Percentiles rank a stretch among this genome's conserved stretches.
phyloP scores from a whole-genome alignment of 2,797 vertebrate genomes.

The Xenentodon cancila region DNA sequence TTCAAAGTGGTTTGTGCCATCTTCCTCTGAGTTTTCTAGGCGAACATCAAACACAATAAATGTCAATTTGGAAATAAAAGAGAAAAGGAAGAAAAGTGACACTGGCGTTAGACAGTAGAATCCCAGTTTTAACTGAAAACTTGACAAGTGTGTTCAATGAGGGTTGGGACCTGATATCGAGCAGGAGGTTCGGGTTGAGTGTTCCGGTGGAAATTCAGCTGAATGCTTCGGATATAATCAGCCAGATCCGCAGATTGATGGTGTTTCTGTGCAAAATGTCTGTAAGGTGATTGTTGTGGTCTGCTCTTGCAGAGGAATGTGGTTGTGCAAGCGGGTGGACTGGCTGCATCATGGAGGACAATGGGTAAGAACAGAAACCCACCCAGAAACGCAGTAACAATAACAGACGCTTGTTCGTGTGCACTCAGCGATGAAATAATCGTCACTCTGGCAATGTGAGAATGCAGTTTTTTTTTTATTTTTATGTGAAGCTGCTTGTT shows the following conservation, averaged over 20 bases:
- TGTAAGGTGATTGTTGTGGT: neutral
- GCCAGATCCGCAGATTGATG: slow-evolving; percentile 1
- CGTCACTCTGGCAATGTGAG: neutral
- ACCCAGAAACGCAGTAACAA: slow-evolving; percentile 2
- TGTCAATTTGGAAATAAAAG: too few relatives aligned
- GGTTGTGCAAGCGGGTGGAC: slow-evolving; percentile 91
- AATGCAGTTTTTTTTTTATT: too few relatives aligned
- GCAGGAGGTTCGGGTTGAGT: slow-evolving; percentile 4
- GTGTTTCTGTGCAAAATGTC: slow-evolving; percentile 1
- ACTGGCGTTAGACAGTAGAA: too few relatives aligned
- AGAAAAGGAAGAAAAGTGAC: too few relatives aligned
- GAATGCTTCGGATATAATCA: slow-evolving; percentile 1
- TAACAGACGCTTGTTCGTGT: slow-evolving; percentile 9
- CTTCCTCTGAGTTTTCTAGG: too few relatives aligned
- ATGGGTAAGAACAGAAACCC: slow-evolving; percentile 84
- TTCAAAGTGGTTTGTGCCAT: too few relatives aligned
- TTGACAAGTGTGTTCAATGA: slow-evolving; percentile 7
- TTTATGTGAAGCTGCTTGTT: too few relatives aligned
- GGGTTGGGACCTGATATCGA: slow-evolving; percentile 11
- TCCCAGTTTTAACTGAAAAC: too few relatives aligned
- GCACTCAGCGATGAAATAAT: slow-evolving; percentile 11
- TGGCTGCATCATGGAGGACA: slow-evolving; percentile 99
- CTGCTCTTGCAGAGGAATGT: slow-evolving; percentile 88
- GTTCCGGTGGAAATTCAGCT: slow-evolving; percentile 17
- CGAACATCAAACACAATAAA: too few relatives aligned